phyloP scores from a whole-genome alignment of 1,140 invertebrate species.

The Palaemon carinicauda region DNA sequence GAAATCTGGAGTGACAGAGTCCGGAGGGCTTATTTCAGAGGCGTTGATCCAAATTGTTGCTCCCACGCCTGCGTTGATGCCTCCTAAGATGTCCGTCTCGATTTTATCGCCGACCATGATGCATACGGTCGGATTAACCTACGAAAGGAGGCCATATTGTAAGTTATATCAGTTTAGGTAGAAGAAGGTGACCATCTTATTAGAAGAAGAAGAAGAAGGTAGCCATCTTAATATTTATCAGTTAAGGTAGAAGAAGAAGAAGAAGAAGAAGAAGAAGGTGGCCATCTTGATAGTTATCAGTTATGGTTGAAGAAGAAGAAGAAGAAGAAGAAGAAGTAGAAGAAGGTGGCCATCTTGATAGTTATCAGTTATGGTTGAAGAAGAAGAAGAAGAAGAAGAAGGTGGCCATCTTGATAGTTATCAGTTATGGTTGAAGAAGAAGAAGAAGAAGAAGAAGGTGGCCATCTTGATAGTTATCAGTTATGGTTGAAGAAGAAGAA shows the following conservation, averaged over 20 bases:
- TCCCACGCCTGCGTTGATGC: conserved; percentile 76
- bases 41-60: conserved; percentile 80
- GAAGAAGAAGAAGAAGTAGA: too few relatives aligned
- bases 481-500: background rate
- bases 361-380: background rate
- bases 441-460: too few relatives aligned
- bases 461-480: background rate
- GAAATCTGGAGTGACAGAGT: conserved; percentile 61
- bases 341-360: too few relatives aligned
- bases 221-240: background rate
- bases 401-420: background rate
- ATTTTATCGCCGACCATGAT: conserved; percentile 87
- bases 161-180: background rate
- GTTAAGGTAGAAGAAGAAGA: background rate
- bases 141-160: conserved; percentile 66
- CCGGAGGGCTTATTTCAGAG: background rate
- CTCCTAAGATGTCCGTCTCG: conserved; percentile 85
- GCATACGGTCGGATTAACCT: conserved; percentile 76
- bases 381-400: background rate
- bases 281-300: background rate
- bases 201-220: background rate
- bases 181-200: too few relatives aligned
- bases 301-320: background rate
- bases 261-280: too few relatives aligned
- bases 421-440: background rate